These are phyloP conservation scores for Drosophila sordidapex DNA, from an alignment of 2,888 invertebrate genomes.

Conservation along the genomic window DNA sequence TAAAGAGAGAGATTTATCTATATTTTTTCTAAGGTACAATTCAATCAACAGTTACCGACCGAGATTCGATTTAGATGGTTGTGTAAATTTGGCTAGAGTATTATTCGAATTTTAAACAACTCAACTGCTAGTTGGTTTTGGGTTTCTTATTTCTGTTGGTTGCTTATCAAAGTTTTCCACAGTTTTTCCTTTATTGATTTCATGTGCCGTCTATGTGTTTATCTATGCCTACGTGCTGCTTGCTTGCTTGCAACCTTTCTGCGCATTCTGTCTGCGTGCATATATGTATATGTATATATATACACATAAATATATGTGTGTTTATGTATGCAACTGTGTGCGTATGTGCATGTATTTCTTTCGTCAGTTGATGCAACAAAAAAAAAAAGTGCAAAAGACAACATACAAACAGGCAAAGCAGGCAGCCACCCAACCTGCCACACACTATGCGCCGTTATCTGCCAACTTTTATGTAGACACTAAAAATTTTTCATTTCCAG, in stretches of 20 bases:
- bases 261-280: conserved; percentile 34
- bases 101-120: conserved; percentile 15
- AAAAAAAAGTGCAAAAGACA: conserved; percentile 48
- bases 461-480: conserved; percentile 74
- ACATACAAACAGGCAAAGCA: conserved; percentile 70
- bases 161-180: conserved; percentile 40
- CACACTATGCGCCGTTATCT: conserved; percentile 59
- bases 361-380: conserved; percentile 56
- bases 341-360: conserved; percentile 29
- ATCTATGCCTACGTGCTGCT: conserved; percentile 65
- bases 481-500: conserved; percentile 78
- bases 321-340: not conserved
- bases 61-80: not conserved
- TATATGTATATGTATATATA: not conserved
- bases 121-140: conserved; percentile 2
- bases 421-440: conserved; percentile 34
- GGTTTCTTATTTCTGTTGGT: conserved; percentile 1
- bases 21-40: not conserved
- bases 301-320: not conserved
- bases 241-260: conserved; percentile 24
- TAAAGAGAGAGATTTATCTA: not conserved
- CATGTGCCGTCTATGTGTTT: conserved; percentile 55
- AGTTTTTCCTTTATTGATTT: conserved; percentile 40
- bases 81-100: not conserved
- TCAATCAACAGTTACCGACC: not conserved